Evolutionary conservation across 2,888 invertebrate genomes (phyloP).

Genomic region (Himalopsyche japonica): DNA sequence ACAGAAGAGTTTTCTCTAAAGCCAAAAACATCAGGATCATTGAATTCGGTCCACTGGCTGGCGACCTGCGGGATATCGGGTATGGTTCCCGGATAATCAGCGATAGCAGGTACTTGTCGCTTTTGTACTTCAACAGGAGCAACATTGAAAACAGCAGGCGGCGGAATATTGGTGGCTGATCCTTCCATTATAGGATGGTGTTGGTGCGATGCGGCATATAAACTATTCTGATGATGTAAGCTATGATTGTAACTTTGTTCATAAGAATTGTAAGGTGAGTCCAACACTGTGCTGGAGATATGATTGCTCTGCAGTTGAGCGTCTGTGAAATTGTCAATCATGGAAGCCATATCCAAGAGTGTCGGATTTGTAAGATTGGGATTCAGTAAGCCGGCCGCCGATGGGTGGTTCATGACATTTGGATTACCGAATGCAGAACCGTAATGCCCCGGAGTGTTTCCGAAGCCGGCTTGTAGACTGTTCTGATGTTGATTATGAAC

Average conservation of each 20-base stretch:
- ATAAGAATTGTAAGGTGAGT: constrained; percentile 67
- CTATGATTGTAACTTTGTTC: constrained; percentile 66
- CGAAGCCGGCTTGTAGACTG: constrained; percentile 48
- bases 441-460: constrained; percentile 51
- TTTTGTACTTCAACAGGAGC: constrained; percentile 52
- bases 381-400: constrained; percentile 54
- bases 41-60: constrained; percentile 57
- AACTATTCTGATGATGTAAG: constrained; percentile 66
- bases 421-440: constrained; percentile 58
- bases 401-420: constrained; percentile 52
- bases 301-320: constrained; percentile 83
- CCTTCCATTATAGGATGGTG: constrained; percentile 51
- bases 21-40: constrained; percentile 53
- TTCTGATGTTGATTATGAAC: constrained; percentile 52
- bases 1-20: constrained; percentile 52
- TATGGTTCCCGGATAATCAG: constrained; percentile 27
- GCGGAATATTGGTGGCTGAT: constrained; percentile 43
- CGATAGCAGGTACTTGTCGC: constrained; percentile 45
- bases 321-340: constrained; percentile 77
- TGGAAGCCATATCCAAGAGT: constrained; percentile 73
- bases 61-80: constrained; percentile 42
- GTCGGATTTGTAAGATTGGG: constrained; percentile 60
- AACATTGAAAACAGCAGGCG: constrained; percentile 49
- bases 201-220: constrained; percentile 62
- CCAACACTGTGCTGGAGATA: constrained; percentile 81